Conservation (phyloP, 1,140 invertebrate genomes). For the Diorhabda sublineata region DNA sequence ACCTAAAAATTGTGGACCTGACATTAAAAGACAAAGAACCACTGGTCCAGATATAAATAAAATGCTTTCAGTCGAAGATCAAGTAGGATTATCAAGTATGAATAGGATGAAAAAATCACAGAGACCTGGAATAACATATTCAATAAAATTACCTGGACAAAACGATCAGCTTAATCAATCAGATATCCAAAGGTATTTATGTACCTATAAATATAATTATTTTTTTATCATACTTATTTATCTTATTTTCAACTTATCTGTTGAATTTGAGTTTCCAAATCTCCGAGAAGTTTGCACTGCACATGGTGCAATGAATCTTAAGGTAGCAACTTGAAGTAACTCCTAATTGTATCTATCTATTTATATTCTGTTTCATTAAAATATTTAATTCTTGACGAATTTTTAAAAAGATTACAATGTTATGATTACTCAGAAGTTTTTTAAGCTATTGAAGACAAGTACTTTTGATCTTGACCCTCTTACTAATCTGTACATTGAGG, state of each 20-base stretch:
- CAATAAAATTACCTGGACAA: constrained; percentile 9
- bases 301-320: too few species aligned
- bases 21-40: background rate
- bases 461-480: too few species aligned
- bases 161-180: background rate
- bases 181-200: background rate
- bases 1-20: background rate
- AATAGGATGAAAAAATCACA: background rate
- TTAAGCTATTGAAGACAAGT: too few species aligned
- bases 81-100: background rate
- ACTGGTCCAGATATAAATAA: background rate
- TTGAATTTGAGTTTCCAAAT: too few species aligned
- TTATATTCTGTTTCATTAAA: too few species aligned
- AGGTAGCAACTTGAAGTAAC: too few species aligned
- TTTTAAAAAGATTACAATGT: too few species aligned
- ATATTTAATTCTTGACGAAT: too few species aligned
- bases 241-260: background rate
- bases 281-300: too few species aligned
- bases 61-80: background rate
- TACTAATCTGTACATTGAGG: too few species aligned
- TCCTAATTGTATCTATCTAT: too few species aligned
- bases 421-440: too few species aligned
- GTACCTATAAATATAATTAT: background rate
- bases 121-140: constrained; percentile 8
- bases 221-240: background rate